Evolutionary conservation across 2,113 vertebrate genomes (phyloP), one percentile per base, ranked within the genome.

Genomic region (Percina caprodes): DNA sequence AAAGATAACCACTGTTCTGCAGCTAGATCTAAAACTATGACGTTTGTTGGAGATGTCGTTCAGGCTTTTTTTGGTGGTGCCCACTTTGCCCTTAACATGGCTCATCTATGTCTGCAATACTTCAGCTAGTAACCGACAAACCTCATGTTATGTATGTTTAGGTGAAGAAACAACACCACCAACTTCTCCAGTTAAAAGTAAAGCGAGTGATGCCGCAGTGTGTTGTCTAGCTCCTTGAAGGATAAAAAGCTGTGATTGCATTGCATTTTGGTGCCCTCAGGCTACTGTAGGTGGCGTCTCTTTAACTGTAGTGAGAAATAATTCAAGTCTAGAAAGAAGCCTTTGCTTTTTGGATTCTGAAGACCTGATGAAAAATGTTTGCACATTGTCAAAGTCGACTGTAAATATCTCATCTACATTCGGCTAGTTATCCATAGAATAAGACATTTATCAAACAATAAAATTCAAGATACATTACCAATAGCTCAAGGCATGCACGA

Each of bases 151-250:
- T 79, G 61, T n/a, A 11, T 60, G 46, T 75, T 69, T 30, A 71
- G 72, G 51, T 21, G 51, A 58, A 68, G 26, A 61, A 67, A 62
- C 55, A 77, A 77, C 15, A 71, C 15, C 15, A 35, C 39, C 48
- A 49, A 24, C 10, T n/a, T 54, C 71, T 69, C 8, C 16, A 15
- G 58, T 21, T 73, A 8, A 45, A 48, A 80, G 58, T 23, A 42
- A 74, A 39, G 30, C 0, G 3, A 66, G 33, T 2, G 42, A 69
- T 58, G 66, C 52, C 69, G 61, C 71, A 55, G 13, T 42, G 33
- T n/a, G 15, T 35, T 9, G 26, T 45, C 39, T 61, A 56, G 35
- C 46, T 69, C 67, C 54, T 84, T 10, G 30, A 67, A 75, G 6
- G n/a, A 39, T 39, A 9, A 39, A 9, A 39, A 39, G 0, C 51